A percentile compares a stretch with the other conserved stretches of the same genome.
Evolutionary conservation across 2,113 vertebrate genomes (phyloP).

Genomic region (Myiopsitta monachus): DNA sequence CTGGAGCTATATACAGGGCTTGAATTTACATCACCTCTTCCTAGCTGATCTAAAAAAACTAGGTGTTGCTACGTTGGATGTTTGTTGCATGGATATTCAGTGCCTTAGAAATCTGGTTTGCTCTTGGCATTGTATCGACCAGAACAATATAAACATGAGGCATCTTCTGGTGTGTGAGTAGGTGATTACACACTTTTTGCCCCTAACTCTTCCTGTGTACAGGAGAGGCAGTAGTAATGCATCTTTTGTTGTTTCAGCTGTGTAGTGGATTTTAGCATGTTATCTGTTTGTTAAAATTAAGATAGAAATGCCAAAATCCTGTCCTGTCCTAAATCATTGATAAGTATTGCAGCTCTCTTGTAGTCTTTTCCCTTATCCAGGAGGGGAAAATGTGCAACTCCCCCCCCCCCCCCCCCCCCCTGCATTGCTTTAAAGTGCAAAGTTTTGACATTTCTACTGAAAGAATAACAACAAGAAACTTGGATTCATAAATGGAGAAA

Average conservation of each 20-base stretch:
- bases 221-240: neutral
- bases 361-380: neutral
- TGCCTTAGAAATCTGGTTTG: neutral
- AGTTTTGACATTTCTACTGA: neutral
- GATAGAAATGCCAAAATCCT: neutral
- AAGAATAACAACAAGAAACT: neutral
- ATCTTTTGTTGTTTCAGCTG: neutral
- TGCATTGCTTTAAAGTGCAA: neutral
- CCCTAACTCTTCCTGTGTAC: neutral
- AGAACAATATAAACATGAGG: neutral
- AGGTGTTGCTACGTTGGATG: neutral
- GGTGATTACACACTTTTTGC: neutral
- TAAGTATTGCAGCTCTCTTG: neutral
- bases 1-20: neutral
- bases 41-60: neutral
- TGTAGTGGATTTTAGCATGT: neutral
- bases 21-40: neutral
- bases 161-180: neutral
- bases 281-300: neutral
- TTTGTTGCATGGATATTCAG: neutral
- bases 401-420: neutral
- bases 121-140: neutral
- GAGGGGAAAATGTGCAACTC: neutral
- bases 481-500: neutral
- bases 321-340: neutral